These are phyloP conservation scores for Grus americana DNA, from an alignment of 2,113 vertebrate species.

Conservation along the genomic window DNA sequence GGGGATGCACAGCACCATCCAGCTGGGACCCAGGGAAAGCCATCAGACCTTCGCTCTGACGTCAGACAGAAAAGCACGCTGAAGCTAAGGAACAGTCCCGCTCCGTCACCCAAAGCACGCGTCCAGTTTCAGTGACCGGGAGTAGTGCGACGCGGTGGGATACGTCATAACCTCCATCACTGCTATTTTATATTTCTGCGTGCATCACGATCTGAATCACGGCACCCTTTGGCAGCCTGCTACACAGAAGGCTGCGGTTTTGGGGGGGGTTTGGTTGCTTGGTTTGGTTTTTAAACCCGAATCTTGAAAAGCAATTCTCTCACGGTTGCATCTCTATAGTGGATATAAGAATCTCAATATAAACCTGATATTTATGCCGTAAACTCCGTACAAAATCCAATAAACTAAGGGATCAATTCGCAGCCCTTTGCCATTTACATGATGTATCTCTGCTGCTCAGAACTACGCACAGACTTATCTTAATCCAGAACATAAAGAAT, in stretches of 20 bases:
- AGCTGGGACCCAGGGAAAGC: background rate
- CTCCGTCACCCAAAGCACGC: background rate
- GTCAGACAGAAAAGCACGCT: background rate
- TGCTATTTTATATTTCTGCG: accelerated
- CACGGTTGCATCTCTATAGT: background rate
- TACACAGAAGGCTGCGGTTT: too few relatives aligned
- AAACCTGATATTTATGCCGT: background rate
- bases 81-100: background rate
- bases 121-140: background rate
- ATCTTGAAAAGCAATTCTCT: background rate
- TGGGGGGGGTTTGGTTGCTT: accelerated
- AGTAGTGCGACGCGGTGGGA: accelerated
- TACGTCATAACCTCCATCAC: background rate
- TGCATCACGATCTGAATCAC: accelerated
- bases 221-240: background rate
- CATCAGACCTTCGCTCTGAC: background rate
- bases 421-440: background rate
- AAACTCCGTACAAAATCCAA: background rate
- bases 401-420: background rate
- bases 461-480: background rate
- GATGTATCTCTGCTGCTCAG: background rate
- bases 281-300: background rate
- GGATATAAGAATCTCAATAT: background rate
- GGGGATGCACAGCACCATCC: too few relatives aligned
- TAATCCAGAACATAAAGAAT: background rate